Evolutionary conservation across 1,140 invertebrate species (phyloP), one percentile per base, ranked within the genome.

Genomic region (Pseudobourletiella spinata): DNA sequence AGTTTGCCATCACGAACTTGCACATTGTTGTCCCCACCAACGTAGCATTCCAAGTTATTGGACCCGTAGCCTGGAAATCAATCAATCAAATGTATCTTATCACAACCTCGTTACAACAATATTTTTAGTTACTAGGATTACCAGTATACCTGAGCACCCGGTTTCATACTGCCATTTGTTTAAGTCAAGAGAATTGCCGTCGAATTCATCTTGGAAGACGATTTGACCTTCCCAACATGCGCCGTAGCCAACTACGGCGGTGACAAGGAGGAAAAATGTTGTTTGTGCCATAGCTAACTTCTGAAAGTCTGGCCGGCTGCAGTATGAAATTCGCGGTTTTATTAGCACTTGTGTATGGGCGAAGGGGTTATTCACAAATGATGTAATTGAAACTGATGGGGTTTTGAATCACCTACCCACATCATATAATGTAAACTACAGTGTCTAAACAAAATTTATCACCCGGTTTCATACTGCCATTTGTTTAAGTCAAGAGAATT

Each of bases 141-240:
- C n/a, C n/a, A n/a, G n/a, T n/a, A n/a, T 39, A n/a, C 35, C 35
- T 39, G 35, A 39, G 43, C 65, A 67, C 2, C 59, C 61, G 43
- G 57, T 43, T 52, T 67, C 59, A 46, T 63, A 63, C 42, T 59
- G 55, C 65, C 65, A 67, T 51, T 63, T 63, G 20, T 51, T 60
- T 2, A 42, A 22, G 52, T 67, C 46, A 22, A 67, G 32, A 3
- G 35, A 54, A 26, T 46, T 50, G 8, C 65, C 65, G 22, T 51
- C 39, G 44, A 67, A 67, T n/a, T 67, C 56, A 35, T 67, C 65
- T 48, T 59, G 28, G 30, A 67, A 67, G 3, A 67, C 65, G 8
- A 67, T 18, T 29, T 42, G 26, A 24, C 64, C 61, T 25, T 24
- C 32, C 61, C 61, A 63, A n/a, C n/a, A n/a, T n/a, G n/a, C n/a